Evolutionary conservation across 1,140 invertebrate species (phyloP).

Genomic region (Microplitis mediator): DNA sequence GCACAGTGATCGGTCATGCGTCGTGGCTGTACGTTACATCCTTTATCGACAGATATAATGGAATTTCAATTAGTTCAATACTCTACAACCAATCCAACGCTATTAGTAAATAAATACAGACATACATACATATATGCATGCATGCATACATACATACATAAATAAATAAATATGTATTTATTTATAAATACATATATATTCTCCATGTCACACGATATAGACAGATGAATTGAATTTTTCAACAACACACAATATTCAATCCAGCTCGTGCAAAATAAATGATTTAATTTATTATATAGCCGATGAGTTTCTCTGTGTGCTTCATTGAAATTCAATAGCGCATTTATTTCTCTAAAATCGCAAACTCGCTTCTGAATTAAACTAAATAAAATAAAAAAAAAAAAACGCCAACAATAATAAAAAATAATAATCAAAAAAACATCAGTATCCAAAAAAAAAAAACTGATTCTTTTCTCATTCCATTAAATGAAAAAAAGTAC

Average conservation of each 20-base stretch:
- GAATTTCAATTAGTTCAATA: conserved; percentile 45
- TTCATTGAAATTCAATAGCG: conserved; percentile 11
- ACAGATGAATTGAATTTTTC: conserved; percentile 8
- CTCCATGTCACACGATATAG: neutral
- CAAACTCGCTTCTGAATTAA: neutral
- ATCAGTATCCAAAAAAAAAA: neutral
- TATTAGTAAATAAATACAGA: neutral
- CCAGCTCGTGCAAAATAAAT: neutral
- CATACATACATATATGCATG: neutral
- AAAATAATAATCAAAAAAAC: neutral
- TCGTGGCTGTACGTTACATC: conserved; percentile 21
- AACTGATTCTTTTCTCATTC: too few relatives aligned
- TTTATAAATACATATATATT: neutral
- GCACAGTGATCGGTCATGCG: conserved; percentile 11
- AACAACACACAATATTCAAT: neutral
- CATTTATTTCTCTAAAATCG: neutral
- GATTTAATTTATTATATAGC: neutral
- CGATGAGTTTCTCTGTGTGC: neutral
- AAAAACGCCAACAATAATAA: neutral
- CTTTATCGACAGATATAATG: conserved; percentile 45
- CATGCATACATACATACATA: neutral
- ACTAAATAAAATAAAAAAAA: neutral
- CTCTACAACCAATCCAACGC: neutral
- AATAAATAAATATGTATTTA: too few relatives aligned
- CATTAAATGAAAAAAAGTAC: neutral